A percentile compares a stretch with the other conserved stretches of the same genome.
Evolutionary conservation across 1,140 invertebrate genomes (phyloP).

Genomic region (Caenorhabditis remanei): DNA sequence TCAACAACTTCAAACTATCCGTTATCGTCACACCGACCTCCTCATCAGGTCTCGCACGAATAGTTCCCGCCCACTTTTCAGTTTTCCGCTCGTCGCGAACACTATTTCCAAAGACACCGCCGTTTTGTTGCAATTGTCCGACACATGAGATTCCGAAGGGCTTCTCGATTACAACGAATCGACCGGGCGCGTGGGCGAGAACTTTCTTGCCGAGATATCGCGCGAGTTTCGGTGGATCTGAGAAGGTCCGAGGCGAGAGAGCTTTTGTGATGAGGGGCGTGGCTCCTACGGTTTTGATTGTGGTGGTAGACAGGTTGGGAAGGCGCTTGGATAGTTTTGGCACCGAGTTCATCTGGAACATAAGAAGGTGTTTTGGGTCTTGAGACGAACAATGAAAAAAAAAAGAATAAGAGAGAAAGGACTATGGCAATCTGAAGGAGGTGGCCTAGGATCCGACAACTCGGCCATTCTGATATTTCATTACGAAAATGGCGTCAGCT

Average conservation of each 20-base stretch:
- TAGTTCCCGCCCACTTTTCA: conserved; percentile 36
- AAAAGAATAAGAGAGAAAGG: too few relatives aligned
- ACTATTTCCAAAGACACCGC: conserved; percentile 37
- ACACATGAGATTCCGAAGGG: conserved; percentile 47
- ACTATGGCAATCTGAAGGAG: too few relatives aligned
- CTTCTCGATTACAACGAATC: conserved; percentile 36
- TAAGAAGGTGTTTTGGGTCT: too few relatives aligned
- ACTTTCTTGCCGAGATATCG: conserved; percentile 25
- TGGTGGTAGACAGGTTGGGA: not conserved
- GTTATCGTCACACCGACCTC: conserved; percentile 8
- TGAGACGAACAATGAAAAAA: too few relatives aligned
- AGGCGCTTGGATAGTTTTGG: too few relatives aligned
- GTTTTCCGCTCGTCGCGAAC: conserved; percentile 27
- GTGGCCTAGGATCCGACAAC: too few relatives aligned
- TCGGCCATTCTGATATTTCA: too few relatives aligned
- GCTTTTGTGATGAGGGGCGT: not conserved
- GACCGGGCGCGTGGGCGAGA: conserved; percentile 5
- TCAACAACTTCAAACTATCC: not conserved
- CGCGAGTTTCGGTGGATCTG: not conserved
- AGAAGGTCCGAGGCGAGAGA: not conserved
- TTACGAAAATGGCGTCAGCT: too few relatives aligned
- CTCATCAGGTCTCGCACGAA: not conserved
- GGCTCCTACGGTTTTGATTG: not conserved
- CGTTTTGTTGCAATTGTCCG: conserved; percentile 41
- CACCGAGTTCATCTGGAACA: not conserved